Evolutionary conservation across 2,888 invertebrate genomes (phyloP).

Genomic region (Eugnorisma glareosa): DNA sequence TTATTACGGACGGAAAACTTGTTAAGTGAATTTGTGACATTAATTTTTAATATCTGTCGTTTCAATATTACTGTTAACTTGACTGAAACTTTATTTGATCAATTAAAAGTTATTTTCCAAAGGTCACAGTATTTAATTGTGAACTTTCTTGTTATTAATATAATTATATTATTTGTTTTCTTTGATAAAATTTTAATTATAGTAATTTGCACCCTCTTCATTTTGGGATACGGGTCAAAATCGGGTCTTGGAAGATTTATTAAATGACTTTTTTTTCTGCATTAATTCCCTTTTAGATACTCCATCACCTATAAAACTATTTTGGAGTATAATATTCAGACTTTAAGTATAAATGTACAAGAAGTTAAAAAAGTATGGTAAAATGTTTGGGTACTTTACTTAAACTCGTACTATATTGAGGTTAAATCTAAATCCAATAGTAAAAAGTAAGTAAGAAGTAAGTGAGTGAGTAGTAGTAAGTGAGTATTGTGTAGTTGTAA

Average conservation of each 20-base stretch:
- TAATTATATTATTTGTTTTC: constrained; percentile 52
- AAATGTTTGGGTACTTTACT: not conserved
- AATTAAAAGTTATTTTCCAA: constrained; percentile 59
- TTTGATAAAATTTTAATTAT: constrained; percentile 26
- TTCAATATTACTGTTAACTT: constrained; percentile 34
- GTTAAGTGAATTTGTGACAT: constrained; percentile 31
- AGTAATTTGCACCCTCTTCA: constrained; percentile 6
- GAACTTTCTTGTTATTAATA: constrained; percentile 17
- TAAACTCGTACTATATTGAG: not conserved
- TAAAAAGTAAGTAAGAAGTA: not conserved
- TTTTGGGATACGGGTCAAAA: constrained; percentile 5
- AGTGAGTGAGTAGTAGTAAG: no score
- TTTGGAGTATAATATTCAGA: not conserved
- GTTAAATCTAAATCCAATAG: no score
- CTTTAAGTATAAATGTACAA: not conserved
- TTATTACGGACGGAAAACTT: constrained; percentile 37
- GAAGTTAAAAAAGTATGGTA: not conserved
- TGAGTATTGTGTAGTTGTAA: no score
- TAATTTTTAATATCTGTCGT: constrained; percentile 48
- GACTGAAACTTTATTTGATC: constrained; percentile 46
- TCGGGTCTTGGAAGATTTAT: not conserved
- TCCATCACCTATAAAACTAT: not conserved
- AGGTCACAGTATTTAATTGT: constrained; percentile 36
- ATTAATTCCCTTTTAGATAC: not conserved
- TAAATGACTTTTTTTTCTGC: not conserved